These are phyloP conservation scores for Furnarius figulus DNA, from an alignment of 2,113 vertebrate genomes.

Conservation along the genomic window DNA sequence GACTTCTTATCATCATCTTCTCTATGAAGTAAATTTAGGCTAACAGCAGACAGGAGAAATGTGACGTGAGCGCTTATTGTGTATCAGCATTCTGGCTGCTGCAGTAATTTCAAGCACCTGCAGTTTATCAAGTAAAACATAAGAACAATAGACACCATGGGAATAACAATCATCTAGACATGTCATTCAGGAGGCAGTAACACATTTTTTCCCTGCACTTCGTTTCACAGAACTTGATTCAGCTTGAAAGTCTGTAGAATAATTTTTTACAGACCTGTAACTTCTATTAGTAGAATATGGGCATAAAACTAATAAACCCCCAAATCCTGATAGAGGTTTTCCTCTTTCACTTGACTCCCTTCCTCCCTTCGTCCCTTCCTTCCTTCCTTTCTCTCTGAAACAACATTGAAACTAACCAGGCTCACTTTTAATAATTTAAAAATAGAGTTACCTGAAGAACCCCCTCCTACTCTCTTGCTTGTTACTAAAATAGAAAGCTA, in stretches of 20 bases:
- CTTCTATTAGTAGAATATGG: not conserved
- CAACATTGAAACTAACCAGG: not conserved
- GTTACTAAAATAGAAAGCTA: not conserved
- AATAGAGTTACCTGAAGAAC: not conserved
- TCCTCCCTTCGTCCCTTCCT: not conserved
- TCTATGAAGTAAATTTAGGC: not conserved
- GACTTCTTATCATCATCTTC: constrained; percentile 5
- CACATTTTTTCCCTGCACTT: not conserved
- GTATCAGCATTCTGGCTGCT: not conserved
- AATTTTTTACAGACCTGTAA: not conserved
- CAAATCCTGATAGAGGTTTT: not conserved
- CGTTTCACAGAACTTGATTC: not conserved
- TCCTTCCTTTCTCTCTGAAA: not conserved
- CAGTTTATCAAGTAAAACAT: constrained; percentile 50
- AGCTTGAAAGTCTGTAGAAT: not conserved
- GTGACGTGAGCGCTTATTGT: not conserved
- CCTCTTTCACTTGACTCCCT: not conserved
- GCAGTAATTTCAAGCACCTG: constrained; percentile 27
- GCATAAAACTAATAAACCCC: not conserved
- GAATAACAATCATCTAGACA: constrained; percentile 29
- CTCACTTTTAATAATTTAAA: not conserved
- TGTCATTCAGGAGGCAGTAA: not conserved
- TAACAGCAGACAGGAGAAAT: not conserved
- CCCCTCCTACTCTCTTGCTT: not conserved
- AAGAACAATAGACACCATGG: not conserved